Conservation (phyloP, 2,888 invertebrate species). For the Listrodromus nycthemerus region DNA sequence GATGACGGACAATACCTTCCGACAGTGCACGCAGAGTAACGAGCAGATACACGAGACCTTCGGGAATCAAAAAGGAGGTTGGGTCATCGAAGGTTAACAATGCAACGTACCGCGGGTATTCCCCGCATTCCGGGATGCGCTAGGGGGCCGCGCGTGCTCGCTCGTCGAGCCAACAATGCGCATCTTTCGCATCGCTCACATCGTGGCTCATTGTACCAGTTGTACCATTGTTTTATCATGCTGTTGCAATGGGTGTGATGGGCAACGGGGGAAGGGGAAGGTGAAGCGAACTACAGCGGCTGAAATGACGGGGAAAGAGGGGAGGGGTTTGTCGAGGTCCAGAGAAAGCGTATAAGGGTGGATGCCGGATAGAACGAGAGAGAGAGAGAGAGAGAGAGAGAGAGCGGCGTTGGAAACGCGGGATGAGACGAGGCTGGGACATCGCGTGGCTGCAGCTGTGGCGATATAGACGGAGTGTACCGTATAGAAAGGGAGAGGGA, state of each 20-base stretch:
- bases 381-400: not conserved
- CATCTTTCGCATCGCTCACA: conserved; percentile 79
- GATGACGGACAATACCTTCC: not conserved
- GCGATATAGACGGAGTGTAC: conserved; percentile 26
- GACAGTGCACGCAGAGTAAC: not conserved
- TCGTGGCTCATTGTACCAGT: conserved; percentile 76
- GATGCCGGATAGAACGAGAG: conserved; percentile 6
- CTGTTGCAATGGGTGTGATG: conserved; percentile 71
- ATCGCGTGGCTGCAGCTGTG: not conserved
- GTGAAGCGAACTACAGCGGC: not conserved
- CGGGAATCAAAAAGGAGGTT: conserved; percentile 69
- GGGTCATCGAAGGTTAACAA: conserved; percentile 78
- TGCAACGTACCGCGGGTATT: conserved; percentile 58
- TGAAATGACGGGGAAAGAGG: conserved; percentile 18
- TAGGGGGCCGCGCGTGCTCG: conserved; percentile 41
- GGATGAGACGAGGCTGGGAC: conserved; percentile 5
- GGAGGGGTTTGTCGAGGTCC: conserved; percentile 27
- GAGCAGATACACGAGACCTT: conserved; percentile 15
- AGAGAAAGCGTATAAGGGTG: conserved; percentile 30
- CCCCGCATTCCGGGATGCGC: not conserved
- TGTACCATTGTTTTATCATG: conserved; percentile 78
- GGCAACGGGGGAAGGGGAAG: conserved; percentile 21
- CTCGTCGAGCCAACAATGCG: conserved; percentile 70
- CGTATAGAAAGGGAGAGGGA: conserved; percentile 44
- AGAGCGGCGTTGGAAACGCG: not conserved